Base-by-base conservation (phyloP, 2,888 invertebrate species). In the Dasypolia templi region DNA sequence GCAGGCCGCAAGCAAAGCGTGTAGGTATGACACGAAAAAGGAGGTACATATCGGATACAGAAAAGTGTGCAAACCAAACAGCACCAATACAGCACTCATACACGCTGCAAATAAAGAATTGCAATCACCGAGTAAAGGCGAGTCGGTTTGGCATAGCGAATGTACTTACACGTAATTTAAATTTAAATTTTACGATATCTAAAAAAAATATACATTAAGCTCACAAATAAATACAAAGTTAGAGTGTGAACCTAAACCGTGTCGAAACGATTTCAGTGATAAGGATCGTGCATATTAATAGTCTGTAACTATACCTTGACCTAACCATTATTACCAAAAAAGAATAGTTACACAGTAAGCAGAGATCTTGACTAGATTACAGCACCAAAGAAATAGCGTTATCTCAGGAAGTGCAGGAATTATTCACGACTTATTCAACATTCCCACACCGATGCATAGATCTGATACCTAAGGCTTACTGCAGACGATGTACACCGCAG, bases 401-500 rank as follows among this genome's bases (percentile, higher is more conserved):
- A 39, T 9, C 7, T 1, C 9, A 39, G 14, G 2, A 9, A 35
- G 11, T 3, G 19, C 11, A 65, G n/a, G n/a, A n/a, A n/a, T n/a
- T n/a, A 39, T 17, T 4, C 56, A 26, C 19, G 9, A 26, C 32
- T 53, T 44, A 53, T 67, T 63, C 46, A 14, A 79, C 62, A 67
- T 42, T n/a, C 62, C 29, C 56, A 39, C 39, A 62, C 44, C 51
- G 17, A 65, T 79, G 46, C 66, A 65, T 46, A 56, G 66, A 46
- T 63, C 49, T 22, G 51, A 79, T 77, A 75, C 51, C 75, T 80
- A 64, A 69, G 66, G 62, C 44, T 68, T 80, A 78, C 72, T 73
- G 64, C 63, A 81, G 66, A 71, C 76, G 67, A 64, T 72, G 68
- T 71, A 58, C 49, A 68, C 76, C 73, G 56, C 84, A 82, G 81